Conservation (phyloP, 2,113 vertebrate genomes). For the Melanocharis versteri region DNA sequence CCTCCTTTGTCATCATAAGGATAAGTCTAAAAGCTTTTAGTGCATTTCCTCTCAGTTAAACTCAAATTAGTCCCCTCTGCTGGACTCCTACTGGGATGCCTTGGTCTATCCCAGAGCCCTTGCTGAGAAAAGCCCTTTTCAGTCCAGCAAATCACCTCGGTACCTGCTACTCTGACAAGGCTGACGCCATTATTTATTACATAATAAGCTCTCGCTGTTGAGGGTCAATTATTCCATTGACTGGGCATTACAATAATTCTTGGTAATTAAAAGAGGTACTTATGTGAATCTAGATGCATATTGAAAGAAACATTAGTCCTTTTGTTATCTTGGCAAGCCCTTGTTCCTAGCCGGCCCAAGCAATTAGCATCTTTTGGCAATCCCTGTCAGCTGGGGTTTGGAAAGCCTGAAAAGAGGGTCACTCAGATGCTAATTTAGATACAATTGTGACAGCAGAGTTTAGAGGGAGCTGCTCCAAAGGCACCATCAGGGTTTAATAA, state of each 20-base stretch:
- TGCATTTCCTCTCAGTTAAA: constrained; percentile 62
- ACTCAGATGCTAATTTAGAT: constrained; percentile 87
- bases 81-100: constrained; percentile 66
- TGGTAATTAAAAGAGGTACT: constrained; percentile 81
- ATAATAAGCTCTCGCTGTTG: constrained; percentile 68
- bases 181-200: constrained; percentile 71
- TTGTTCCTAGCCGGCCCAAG: constrained; percentile 73
- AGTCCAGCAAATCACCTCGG: constrained; percentile 51
- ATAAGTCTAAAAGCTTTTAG: constrained; percentile 60
- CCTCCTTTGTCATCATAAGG: constrained; percentile 50
- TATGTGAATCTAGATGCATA: constrained; percentile 74
- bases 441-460: constrained; percentile 80
- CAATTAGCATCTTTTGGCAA: constrained; percentile 84
- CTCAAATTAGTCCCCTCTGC: constrained; percentile 72
- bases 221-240: constrained; percentile 82
- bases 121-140: constrained; percentile 74
- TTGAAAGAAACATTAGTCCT: constrained; percentile 82
- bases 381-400: constrained; percentile 77
- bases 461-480: constrained; percentile 67
- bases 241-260: constrained; percentile 80
- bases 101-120: constrained; percentile 57
- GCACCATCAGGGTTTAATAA: constrained; percentile 79
- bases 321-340: constrained; percentile 77
- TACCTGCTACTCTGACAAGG: constrained; percentile 72
- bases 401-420: constrained; percentile 68